Conservation (phyloP, 2,113 vertebrate genomes). For the Gyps fulvus region DNA sequence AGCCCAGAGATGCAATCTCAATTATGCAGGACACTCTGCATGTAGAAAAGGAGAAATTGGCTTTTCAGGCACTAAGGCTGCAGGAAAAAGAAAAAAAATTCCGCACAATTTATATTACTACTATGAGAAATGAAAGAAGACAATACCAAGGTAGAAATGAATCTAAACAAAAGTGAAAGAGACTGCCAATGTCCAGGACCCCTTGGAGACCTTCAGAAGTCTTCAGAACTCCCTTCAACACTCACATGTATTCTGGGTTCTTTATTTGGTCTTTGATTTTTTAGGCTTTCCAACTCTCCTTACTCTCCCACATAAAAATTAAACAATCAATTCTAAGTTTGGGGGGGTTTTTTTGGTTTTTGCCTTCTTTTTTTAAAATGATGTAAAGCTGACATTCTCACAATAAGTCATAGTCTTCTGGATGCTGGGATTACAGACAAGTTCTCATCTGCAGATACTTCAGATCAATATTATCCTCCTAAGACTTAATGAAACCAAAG, state of each 20-base stretch:
- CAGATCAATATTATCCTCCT: not conserved
- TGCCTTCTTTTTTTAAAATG: not conserved
- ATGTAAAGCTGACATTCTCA: not conserved
- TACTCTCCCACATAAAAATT: not conserved
- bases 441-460: not conserved
- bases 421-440: not conserved
- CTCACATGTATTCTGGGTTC: not conserved
- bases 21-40: not conserved
- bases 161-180: not conserved
- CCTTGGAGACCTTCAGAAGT: not conserved
- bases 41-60: not conserved
- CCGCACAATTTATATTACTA: not conserved
- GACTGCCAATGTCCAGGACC: not conserved
- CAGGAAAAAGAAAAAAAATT: not conserved
- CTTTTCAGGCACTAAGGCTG: not conserved
- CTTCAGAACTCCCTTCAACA: not conserved
- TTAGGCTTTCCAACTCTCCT: not conserved
- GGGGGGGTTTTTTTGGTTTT: fast-evolving
- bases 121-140: not conserved
- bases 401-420: not conserved
- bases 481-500: not conserved
- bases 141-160: not conserved
- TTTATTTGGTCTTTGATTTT: not conserved
- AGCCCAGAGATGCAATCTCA: fast-evolving
- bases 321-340: not conserved